These are phyloP conservation scores for Petrosia ficiformis DNA, from an alignment of 37 sponge, comb jelly and placozoan species.

Conservation along the genomic window DNA sequence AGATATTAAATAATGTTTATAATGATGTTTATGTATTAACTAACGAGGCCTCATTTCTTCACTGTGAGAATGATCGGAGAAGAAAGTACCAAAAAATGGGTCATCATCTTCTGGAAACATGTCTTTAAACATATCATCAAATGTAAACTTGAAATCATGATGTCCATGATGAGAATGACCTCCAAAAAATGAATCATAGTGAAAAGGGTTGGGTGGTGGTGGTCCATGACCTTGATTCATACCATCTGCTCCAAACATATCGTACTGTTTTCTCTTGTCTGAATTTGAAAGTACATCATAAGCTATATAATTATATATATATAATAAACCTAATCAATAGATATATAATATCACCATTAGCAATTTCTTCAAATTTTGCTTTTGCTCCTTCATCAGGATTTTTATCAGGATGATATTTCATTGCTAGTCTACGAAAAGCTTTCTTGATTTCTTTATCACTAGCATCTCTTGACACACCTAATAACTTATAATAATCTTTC, in stretches of 20 bases:
- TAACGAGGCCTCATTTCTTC: too few relatives aligned
- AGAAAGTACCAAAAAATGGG: constrained; percentile 8
- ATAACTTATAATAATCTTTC: constrained; percentile 67
- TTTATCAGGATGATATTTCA: constrained; percentile 77
- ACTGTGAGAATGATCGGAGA: not conserved
- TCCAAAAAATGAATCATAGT: constrained; percentile 58
- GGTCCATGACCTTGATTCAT: constrained; percentile 4
- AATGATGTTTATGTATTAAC: too few relatives aligned
- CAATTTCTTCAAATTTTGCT: constrained; percentile 65
- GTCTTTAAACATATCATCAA: constrained; percentile 57
- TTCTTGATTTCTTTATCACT: constrained; percentile 65
- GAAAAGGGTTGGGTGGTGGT: constrained; percentile 18
- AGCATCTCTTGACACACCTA: constrained; percentile 59
- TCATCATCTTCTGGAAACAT: constrained; percentile 29
- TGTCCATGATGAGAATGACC: not conserved
- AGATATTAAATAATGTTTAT: too few relatives aligned
- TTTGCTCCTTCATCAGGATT: constrained; percentile 52
- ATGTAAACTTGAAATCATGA: constrained; percentile 36
- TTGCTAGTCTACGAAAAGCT: constrained; percentile 66
- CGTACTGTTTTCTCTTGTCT: constrained; percentile 63
- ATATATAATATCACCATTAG: constrained; percentile 40
- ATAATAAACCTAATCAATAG: not conserved
- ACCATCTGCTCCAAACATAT: constrained; percentile 48
- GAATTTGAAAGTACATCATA: constrained; percentile 68
- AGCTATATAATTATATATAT: constrained; percentile 19